These are phyloP conservation scores for Oryzias dopingdopingensis DNA, from an alignment of 2,797 vertebrate genomes.

Conservation along the genomic window DNA sequence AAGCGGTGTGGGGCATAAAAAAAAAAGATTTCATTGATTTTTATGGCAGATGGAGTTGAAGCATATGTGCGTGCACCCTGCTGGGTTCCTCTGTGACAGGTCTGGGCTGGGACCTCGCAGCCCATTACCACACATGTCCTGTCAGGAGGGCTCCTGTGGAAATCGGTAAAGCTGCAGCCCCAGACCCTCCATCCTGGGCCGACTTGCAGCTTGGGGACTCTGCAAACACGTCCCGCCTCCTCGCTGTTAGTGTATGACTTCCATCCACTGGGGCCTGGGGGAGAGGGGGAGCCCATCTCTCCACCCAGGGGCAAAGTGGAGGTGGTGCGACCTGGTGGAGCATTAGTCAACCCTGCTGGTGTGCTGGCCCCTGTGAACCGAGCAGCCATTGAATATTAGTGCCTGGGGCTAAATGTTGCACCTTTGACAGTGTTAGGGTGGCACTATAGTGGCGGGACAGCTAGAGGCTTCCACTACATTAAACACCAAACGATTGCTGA, in stretches of 20 bases:
- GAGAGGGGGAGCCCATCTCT: constrained; percentile 18
- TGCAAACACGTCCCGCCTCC: constrained; percentile 23
- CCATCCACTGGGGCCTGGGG: constrained; percentile 23
- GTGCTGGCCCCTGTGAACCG: constrained; percentile 55
- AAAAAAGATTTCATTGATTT: constrained; percentile 17
- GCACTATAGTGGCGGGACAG: constrained; percentile 52
- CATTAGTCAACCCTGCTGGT: constrained; percentile 58
- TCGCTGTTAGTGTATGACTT: constrained; percentile 29
- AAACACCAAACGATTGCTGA: constrained; percentile 57
- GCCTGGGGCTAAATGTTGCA: constrained; percentile 65
- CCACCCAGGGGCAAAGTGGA: constrained; percentile 6
- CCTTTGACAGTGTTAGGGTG: constrained; percentile 69
- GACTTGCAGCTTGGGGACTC: constrained; percentile 14
- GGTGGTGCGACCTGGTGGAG: constrained; percentile 39
- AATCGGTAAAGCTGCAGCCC: constrained; percentile 16
- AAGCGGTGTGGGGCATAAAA: constrained; percentile 4
- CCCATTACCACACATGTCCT: constrained; percentile 55
- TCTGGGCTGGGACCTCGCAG: constrained; percentile 47
- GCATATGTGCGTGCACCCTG: constrained; percentile 26
- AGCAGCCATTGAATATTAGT: constrained; percentile 55
- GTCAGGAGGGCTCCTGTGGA: constrained; percentile 24
- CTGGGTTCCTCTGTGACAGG: constrained; percentile 36
- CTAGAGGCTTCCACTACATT: constrained; percentile 68
- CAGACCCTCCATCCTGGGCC: constrained; percentile 18
- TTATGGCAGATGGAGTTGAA: constrained; percentile 21